phyloP scores from a whole-genome alignment of 30 jellyfish, hydroid and myxozoan genomes.

The Sanderia malayensis region DNA sequence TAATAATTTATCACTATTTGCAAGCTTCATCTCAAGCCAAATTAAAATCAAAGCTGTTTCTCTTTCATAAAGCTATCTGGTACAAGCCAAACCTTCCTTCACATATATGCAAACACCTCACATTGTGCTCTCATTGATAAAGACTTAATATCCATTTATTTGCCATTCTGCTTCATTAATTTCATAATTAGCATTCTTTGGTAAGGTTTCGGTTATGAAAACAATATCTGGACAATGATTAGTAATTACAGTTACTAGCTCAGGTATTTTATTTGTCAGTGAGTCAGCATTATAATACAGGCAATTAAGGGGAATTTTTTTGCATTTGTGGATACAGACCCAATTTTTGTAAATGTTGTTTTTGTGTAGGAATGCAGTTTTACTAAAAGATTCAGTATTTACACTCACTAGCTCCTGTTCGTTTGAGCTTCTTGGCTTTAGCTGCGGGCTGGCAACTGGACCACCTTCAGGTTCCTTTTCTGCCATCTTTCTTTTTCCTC shows the following conservation, averaged over 20 bases:
- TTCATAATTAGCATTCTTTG: neutral
- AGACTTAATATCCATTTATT: neutral
- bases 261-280: constrained; percentile 18
- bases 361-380: neutral
- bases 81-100: constrained; percentile 4
- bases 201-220: neutral
- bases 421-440: constrained; percentile 19
- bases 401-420: neutral
- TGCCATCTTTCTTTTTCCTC: constrained; percentile 35
- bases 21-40: constrained; percentile 39
- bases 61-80: neutral
- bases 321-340: constrained; percentile 2
- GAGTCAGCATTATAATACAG: constrained; percentile 26
- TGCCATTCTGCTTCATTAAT: neutral
- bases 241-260: constrained; percentile 1
- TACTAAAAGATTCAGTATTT: constrained; percentile 9
- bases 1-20: constrained; percentile 22
- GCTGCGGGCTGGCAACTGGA: constrained; percentile 25
- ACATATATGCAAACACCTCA: neutral
- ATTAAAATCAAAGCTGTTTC: constrained; percentile 22
- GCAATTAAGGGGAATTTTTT: neutral
- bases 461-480: constrained; percentile 45
- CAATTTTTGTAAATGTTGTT: constrained; percentile 5
- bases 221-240: neutral
- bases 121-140: neutral